Evolutionary conservation across 2,888 invertebrate genomes (phyloP).

Genomic region (Scaptomyza parva): DNA sequence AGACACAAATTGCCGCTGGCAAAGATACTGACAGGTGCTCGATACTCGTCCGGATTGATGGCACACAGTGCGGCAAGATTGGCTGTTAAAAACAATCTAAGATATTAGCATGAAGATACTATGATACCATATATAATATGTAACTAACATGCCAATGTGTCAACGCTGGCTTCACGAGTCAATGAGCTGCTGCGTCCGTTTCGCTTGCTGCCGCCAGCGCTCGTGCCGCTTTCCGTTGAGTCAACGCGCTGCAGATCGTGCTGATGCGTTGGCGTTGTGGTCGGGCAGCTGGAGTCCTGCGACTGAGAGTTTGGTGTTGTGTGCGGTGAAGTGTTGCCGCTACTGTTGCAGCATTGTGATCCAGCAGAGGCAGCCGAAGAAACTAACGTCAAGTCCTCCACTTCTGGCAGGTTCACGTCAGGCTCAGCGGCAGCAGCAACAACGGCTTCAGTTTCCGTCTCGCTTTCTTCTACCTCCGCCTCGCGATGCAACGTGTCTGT

Average conservation of each 20-base stretch:
- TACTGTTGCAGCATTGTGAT: slow-evolving; percentile 64
- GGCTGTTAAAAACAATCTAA: slow-evolving; percentile 57
- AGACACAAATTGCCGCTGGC: slow-evolving; percentile 96
- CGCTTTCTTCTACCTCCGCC: slow-evolving; percentile 42
- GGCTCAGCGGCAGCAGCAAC: slow-evolving; percentile 28
- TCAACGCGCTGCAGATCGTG: slow-evolving; percentile 82
- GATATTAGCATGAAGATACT: not conserved
- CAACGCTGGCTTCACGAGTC: slow-evolving; percentile 90
- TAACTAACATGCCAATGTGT: slow-evolving; percentile 86
- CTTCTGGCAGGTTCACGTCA: slow-evolving; percentile 33
- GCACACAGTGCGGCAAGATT: slow-evolving; percentile 80
- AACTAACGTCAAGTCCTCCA: slow-evolving; percentile 64
- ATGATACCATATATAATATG: not conserved
- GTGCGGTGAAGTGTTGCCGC: slow-evolving; percentile 74
- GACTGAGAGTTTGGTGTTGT: slow-evolving; percentile 64
- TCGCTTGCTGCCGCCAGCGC: slow-evolving; percentile 52
- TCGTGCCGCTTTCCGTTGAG: slow-evolving; percentile 64
- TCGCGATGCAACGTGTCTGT: slow-evolving; percentile 81
- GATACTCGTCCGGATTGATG: slow-evolving; percentile 87
- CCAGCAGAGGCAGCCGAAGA: slow-evolving; percentile 71
- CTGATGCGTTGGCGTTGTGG: slow-evolving; percentile 46
- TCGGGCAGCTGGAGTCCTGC: slow-evolving; percentile 65
- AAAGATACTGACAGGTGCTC: slow-evolving; percentile 94
- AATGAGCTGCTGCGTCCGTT: slow-evolving; percentile 85
- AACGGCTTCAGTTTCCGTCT: slow-evolving; percentile 30